Conservation (phyloP, 2,113 vertebrate species). For the Lasiurus borealis region DNA sequence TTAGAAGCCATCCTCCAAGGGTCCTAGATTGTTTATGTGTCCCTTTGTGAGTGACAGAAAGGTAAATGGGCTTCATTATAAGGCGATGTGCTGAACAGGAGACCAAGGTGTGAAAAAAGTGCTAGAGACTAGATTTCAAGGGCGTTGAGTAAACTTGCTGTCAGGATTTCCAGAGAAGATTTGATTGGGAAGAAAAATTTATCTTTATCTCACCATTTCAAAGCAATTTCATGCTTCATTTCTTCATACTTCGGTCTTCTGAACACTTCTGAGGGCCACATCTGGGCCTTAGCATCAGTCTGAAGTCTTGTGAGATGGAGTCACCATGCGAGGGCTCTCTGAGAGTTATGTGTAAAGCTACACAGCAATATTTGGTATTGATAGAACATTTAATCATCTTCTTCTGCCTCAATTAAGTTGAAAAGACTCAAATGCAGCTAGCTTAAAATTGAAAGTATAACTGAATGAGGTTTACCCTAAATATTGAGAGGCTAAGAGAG, state of each 20-base stretch:
- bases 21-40: background rate
- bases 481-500: conserved; percentile 62
- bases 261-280: conserved; percentile 65
- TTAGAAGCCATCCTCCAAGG: conserved; percentile 21
- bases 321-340: background rate
- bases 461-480: conserved; percentile 61
- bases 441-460: conserved; percentile 75
- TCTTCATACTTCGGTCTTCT: conserved; percentile 80
- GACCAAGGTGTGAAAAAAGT: conserved; percentile 72
- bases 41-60: conserved; percentile 58
- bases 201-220: conserved; percentile 86
- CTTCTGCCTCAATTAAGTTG: conserved; percentile 67
- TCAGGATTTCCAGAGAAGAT: conserved; percentile 79
- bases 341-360: conserved; percentile 21
- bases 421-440: conserved; percentile 58
- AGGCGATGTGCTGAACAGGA: conserved; percentile 65
- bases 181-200: conserved; percentile 84
- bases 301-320: conserved; percentile 48
- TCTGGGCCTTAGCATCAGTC: conserved; percentile 39
- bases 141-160: conserved; percentile 73
- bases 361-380: conserved; percentile 59
- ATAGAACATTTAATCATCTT: conserved; percentile 76
- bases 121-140: conserved; percentile 74
- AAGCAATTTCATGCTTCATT: conserved; percentile 88
- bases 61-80: conserved; percentile 19